Conservation (phyloP, 1,140 invertebrate species). For the Neotoxoptera formosana region DNA sequence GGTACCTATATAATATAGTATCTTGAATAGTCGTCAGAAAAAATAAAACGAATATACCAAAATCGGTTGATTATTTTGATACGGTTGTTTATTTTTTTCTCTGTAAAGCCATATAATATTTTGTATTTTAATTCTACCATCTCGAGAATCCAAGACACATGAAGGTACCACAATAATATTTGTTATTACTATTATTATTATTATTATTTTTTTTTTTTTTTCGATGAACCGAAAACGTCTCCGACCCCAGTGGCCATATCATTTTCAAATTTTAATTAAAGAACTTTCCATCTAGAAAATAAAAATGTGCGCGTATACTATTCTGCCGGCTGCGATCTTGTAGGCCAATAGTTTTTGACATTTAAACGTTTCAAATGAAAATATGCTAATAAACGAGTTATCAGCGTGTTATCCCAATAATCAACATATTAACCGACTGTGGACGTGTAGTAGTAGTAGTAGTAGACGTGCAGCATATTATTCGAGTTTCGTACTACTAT, state of each 20-base stretch:
- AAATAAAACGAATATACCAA: no score
- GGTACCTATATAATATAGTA: neutral
- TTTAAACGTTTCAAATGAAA: neutral
- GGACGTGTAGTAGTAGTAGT: no score
- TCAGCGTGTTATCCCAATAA: neutral
- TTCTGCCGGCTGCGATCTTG: neutral
- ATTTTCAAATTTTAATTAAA: neutral
- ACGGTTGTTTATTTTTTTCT: neutral
- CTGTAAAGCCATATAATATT: neutral
- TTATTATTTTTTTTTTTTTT: neutral
- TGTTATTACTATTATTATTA: neutral
- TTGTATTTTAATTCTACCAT: neutral
- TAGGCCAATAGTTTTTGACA: conserved; percentile 22
- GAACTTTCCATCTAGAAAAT: neutral
- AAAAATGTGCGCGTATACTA: neutral
- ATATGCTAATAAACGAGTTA: conserved; percentile 39
- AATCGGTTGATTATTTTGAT: no score
- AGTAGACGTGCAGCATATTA: neutral
- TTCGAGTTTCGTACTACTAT: neutral
- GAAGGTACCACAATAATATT: no score
- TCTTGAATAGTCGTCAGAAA: neutral
- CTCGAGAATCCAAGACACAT: neutral
- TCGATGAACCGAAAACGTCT: neutral
- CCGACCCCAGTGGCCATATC: neutral
- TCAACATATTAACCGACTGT: neutral